Evolutionary conservation across 2,888 invertebrate genomes (phyloP).

Genomic region (Protonemura montana): DNA sequence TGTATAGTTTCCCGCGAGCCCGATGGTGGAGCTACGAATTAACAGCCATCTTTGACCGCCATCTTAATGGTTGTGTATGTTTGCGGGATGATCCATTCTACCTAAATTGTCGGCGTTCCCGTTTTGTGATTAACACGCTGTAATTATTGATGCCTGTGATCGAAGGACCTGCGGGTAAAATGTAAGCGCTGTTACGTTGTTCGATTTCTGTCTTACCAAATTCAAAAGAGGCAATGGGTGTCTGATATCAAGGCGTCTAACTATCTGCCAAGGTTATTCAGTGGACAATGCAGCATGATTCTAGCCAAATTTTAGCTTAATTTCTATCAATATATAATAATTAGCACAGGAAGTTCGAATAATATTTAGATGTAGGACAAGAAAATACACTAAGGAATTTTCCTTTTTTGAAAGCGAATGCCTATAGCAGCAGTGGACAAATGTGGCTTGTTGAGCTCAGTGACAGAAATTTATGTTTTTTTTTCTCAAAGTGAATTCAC

Average conservation of each 20-base stretch:
- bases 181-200: background rate
- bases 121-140: background rate
- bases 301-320: background rate
- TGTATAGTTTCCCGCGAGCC: too few species aligned
- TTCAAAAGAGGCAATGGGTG: background rate
- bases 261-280: background rate
- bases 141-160: conserved; percentile 24
- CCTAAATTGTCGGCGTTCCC: background rate
- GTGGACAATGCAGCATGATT: background rate
- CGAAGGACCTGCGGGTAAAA: conserved; percentile 18
- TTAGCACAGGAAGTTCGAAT: too few species aligned
- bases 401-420: too few species aligned
- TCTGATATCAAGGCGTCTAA: background rate
- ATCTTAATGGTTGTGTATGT: background rate
- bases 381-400: too few species aligned
- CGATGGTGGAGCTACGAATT: too few species aligned
- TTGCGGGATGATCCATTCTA: background rate
- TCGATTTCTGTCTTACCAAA: background rate
- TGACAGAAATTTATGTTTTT: too few species aligned
- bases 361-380: too few species aligned
- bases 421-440: too few species aligned
- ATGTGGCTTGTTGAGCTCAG: too few species aligned
- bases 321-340: too few species aligned
- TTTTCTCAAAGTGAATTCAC: too few species aligned
- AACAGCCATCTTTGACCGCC: background rate